These are phyloP conservation scores for Drosophila nigromelanica DNA, from an alignment of 1,140 invertebrate species.

Conservation along the genomic window DNA sequence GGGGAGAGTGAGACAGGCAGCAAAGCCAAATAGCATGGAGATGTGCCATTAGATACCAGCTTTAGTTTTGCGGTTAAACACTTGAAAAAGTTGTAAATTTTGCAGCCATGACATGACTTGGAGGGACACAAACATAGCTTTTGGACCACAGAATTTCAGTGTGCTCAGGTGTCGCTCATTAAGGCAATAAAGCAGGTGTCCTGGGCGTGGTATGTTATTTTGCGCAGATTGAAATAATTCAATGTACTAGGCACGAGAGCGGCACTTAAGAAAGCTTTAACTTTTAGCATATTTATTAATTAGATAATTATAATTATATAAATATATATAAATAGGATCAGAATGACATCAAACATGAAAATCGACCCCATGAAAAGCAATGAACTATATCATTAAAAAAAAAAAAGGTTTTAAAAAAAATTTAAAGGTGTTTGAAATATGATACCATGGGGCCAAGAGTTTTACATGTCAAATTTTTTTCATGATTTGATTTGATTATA, in stretches of 20 bases:
- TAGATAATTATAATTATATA: no score
- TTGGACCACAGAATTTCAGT: constrained; percentile 29
- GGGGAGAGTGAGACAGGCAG: constrained; percentile 20
- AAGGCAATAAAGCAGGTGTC: constrained; percentile 46
- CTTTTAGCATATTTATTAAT: background rate
- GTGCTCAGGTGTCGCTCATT: constrained; percentile 66
- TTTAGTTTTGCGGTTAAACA: constrained; percentile 61
- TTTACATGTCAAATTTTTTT: no score
- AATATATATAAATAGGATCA: no score
- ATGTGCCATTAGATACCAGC: constrained; percentile 74
- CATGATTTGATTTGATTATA: no score
- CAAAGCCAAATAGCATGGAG: constrained; percentile 75
- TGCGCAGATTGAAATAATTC: constrained; percentile 28
- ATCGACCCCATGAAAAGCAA: no score
- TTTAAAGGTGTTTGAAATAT: no score
- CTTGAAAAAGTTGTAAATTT: constrained; percentile 66
- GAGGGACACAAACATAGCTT: constrained; percentile 20
- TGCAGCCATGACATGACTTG: constrained; percentile 40
- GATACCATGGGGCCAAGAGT: no score
- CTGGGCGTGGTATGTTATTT: constrained; percentile 33
- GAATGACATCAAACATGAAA: no score
- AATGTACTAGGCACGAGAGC: background rate
- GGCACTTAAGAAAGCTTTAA: background rate
- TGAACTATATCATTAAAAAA: no score
- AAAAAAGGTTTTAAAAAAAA: no score